These are phyloP conservation scores for Pseudopleuronectes americanus DNA, from an alignment of 2,797 vertebrate species.

Conservation along the genomic window DNA sequence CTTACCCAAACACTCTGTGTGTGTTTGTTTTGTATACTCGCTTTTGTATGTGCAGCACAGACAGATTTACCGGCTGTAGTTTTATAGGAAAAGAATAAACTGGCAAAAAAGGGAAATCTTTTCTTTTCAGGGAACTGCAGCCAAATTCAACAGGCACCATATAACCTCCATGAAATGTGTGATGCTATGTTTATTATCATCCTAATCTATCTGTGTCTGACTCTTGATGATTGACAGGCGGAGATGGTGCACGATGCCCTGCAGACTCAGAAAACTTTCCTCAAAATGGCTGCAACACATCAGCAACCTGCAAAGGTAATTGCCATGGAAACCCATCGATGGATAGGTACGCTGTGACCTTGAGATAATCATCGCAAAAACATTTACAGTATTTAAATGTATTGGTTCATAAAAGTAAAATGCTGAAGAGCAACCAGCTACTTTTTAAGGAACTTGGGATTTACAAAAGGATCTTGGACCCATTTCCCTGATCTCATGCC, in stretches of 20 bases:
- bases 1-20: conserved; percentile 33
- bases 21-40: conserved; percentile 13
- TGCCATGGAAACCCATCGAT: no score
- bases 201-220: conserved; percentile 20
- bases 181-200: not conserved
- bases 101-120: not conserved
- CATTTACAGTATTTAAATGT: not conserved
- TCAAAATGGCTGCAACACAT: conserved; percentile 89
- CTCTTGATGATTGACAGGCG: conserved; percentile 82
- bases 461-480: not conserved
- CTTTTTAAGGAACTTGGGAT: not conserved
- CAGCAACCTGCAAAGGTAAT: conserved; percentile 92
- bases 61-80: conserved; percentile 25
- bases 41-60: conserved; percentile 4
- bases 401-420: no score
- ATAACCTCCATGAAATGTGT: not conserved
- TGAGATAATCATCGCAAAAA: no score
- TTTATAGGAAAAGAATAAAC: not conserved
- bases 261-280: conserved; percentile 89
- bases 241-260: conserved; percentile 93
- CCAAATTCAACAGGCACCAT: not conserved
- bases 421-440: no score
- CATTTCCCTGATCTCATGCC: not conserved
- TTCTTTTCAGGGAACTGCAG: no score
- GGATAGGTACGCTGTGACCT: not conserved